Percentiles rank a stretch among this genome's conserved stretches.
phyloP scores from a whole-genome alignment of 2,797 vertebrate genomes.

The Austrolebias charrua region DNA sequence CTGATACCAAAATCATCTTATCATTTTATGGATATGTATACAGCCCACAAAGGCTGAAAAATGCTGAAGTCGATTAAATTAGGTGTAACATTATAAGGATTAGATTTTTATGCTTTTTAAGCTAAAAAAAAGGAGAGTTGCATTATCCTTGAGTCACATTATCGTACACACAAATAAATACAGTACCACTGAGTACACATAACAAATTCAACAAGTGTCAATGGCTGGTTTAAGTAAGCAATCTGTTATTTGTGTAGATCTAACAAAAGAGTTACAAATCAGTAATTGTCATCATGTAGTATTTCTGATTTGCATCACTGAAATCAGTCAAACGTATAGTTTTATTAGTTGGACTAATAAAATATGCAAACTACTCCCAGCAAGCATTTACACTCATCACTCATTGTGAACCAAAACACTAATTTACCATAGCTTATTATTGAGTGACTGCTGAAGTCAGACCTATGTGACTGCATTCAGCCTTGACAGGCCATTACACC shows the following conservation, averaged over 20 bases:
- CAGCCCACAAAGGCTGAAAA: too few relatives aligned
- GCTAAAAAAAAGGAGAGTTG: too few relatives aligned
- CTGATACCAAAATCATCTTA: too few relatives aligned
- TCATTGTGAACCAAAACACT: constrained; percentile 49
- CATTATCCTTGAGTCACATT: too few relatives aligned
- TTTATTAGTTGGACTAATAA: constrained; percentile 9
- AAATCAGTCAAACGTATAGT: constrained; percentile 17
- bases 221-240: constrained; percentile 5
- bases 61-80: too few relatives aligned
- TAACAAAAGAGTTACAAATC: constrained; percentile 16
- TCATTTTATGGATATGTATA: too few relatives aligned
- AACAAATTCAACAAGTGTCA: constrained; percentile 2
- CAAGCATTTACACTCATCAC: constrained; percentile 39
- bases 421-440: constrained; percentile 53
- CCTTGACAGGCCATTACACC: constrained; percentile 73
- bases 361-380: constrained; percentile 36
- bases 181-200: not conserved
- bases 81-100: too few relatives aligned
- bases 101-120: too few relatives aligned
- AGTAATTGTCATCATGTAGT: constrained; percentile 13
- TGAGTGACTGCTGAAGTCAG: constrained; percentile 59
- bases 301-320: constrained; percentile 29
- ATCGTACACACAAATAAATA: too few relatives aligned
- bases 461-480: constrained; percentile 60
- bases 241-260: not conserved